Percentiles rank a stretch among this genome's conserved stretches.
Evolutionary conservation across 2,113 vertebrate genomes (phyloP).

Genomic region (Rhinichthys klamathensis): DNA sequence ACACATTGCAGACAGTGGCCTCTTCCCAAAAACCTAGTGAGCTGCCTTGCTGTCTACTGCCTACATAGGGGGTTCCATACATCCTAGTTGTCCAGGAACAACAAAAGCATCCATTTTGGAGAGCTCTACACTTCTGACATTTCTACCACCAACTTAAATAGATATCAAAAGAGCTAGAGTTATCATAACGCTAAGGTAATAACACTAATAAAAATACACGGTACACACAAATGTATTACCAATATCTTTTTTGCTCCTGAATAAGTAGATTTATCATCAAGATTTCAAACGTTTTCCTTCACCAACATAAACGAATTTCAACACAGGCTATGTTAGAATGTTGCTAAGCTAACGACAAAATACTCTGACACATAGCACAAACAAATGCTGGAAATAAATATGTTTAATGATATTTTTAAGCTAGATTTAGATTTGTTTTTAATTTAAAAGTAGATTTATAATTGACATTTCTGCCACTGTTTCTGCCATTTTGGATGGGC

Average conservation of each 20-base stretch:
- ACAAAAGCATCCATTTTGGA: background rate
- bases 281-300: background rate
- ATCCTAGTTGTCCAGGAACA: background rate
- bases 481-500: too few relatives aligned
- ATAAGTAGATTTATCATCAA: background rate
- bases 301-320: background rate
- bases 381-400: too few relatives aligned
- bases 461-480: too few relatives aligned
- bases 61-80: background rate
- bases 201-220: background rate
- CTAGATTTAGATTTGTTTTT: too few relatives aligned
- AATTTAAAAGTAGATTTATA: too few relatives aligned
- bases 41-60: background rate
- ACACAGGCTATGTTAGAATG: background rate
- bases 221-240: background rate
- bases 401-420: too few relatives aligned
- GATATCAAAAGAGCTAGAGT: background rate
- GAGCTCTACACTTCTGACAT: background rate
- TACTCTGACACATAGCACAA: too few relatives aligned
- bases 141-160: background rate
- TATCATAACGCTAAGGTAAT: background rate
- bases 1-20: slow-evolving; percentile 8
- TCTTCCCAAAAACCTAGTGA: background rate
- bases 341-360: background rate
- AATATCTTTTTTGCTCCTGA: background rate